Evolutionary conservation across 2,888 invertebrate species (phyloP), one percentile per base, ranked within the genome.

Genomic region (Teleogryllus oceanicus): DNA sequence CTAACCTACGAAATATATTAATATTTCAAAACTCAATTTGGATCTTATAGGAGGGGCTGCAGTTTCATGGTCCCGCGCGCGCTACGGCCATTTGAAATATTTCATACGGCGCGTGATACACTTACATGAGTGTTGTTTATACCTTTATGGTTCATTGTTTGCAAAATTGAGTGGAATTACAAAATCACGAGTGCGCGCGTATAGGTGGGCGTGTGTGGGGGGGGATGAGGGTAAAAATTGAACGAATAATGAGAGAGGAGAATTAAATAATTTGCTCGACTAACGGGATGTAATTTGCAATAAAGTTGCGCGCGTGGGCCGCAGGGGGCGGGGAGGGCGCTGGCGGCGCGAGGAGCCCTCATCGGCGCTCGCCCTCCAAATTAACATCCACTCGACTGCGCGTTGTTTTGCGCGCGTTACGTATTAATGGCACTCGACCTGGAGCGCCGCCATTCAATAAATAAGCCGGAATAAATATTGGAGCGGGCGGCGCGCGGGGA

Each of bases 1-100:
- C 77, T 49, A 77, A 62, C 62, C 77, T 50, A 49, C 37, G 49
- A 77, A 49, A 77, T 49, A 76, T 77, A 74, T 82, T 80, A 82
- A 82, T 82, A 81, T 81, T 82, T 81, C 50, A 82, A 62, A 80
- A 82, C 80, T 80, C 82, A 82, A 82, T 82, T 82, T 82, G 80
- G 79, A 81, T 81, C 81, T 81, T 81, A 81, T 80, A 80, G 81
- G 49, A 49, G 77, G 37, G 50, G 37, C n/a, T 49, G 77, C 77
- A n/a, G 77, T 24, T 49, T 77, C 37, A 49, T 49, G 49, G 24
- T 18, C 50, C 49, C 13, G 77, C 77, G 49, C 49, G 77, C 20
- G 77, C 16, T 49, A 62, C 62, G 62, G n/a, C 62, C 62, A 62
- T 62, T 62, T 77, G 37, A 77, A 77, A 77, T 77, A 49, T 77